These are phyloP conservation scores for Trochalopteron elliotii DNA, from an alignment of 2,113 vertebrate genomes.

Conservation along the genomic window DNA sequence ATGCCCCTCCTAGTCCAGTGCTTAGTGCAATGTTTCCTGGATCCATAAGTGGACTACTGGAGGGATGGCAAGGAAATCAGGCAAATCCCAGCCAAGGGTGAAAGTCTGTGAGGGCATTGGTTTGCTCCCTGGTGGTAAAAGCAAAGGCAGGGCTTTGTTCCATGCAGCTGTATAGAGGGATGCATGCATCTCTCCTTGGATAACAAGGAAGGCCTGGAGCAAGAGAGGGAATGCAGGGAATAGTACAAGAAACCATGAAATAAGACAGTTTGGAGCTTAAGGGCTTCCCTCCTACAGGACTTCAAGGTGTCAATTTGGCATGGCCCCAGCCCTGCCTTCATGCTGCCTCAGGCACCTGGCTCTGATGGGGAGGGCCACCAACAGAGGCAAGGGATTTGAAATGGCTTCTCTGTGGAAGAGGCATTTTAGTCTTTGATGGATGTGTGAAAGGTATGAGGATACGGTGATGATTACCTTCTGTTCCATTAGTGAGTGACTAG, in stretches of 20 bases:
- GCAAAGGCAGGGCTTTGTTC: background rate
- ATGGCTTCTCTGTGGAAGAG: background rate
- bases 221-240: background rate
- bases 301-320: background rate
- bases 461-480: background rate
- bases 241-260: background rate
- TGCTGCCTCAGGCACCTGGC: background rate
- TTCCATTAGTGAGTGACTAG: conserved; percentile 42
- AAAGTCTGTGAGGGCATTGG: accelerated
- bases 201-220: background rate
- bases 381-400: background rate
- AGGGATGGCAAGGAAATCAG: accelerated
- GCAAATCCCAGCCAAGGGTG: background rate
- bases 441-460: conserved; percentile 5
- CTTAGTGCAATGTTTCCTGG: background rate
- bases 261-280: background rate
- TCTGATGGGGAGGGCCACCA: background rate
- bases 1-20: background rate
- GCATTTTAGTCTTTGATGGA: background rate
- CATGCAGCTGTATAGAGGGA: background rate
- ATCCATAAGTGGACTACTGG: background rate
- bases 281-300: accelerated
- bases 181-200: background rate
- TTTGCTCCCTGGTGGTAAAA: background rate
- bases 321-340: background rate